Conservation (phyloP, 2,888 invertebrate species). For the Adelphocoris suturalis region DNA sequence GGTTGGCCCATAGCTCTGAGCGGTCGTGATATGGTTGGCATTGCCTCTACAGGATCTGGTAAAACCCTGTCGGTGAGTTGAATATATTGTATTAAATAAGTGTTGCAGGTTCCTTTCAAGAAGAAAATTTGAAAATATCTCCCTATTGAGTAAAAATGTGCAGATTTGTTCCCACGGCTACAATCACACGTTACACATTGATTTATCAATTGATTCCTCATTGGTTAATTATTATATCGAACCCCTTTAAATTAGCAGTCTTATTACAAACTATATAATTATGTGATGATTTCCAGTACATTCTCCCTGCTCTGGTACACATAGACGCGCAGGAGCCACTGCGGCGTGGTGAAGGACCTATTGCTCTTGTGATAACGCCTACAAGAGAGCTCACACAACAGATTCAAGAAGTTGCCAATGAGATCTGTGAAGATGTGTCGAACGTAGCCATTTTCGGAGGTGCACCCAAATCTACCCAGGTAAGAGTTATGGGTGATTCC, state of each 20-base stretch:
- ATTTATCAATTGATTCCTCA: too few species aligned
- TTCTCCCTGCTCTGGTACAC: slow-evolving; percentile 95
- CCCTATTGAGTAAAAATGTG: too few species aligned
- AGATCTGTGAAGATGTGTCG: slow-evolving; percentile 92
- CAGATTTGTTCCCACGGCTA: too few species aligned
- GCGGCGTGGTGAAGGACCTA: slow-evolving; percentile 94
- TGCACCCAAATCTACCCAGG: slow-evolving; percentile 96
- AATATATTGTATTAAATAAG: neutral
- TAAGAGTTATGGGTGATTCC: slow-evolving; percentile 64
- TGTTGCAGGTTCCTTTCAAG: too few species aligned
- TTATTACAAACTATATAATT: too few species aligned
- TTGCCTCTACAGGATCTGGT: slow-evolving; percentile 96
- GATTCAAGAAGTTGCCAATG: slow-evolving; percentile 93
- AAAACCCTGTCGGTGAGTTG: slow-evolving; percentile 87
- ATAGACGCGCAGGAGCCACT: slow-evolving; percentile 94
- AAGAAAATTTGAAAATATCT: too few species aligned
- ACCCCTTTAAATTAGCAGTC: too few species aligned
- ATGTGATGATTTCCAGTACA: too few species aligned
- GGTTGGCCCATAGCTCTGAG: slow-evolving; percentile 97
- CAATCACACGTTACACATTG: too few species aligned
- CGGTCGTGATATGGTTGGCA: slow-evolving; percentile 95
- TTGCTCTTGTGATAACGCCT: slow-evolving; percentile 92
- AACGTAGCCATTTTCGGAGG: slow-evolving; percentile 98
- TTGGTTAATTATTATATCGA: too few species aligned
- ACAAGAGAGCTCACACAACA: slow-evolving; percentile 93